Percentiles rank a stretch among this genome's conserved stretches.
Conservation (phyloP, 2,113 vertebrate genomes). For the Myodes glareolus region DNA sequence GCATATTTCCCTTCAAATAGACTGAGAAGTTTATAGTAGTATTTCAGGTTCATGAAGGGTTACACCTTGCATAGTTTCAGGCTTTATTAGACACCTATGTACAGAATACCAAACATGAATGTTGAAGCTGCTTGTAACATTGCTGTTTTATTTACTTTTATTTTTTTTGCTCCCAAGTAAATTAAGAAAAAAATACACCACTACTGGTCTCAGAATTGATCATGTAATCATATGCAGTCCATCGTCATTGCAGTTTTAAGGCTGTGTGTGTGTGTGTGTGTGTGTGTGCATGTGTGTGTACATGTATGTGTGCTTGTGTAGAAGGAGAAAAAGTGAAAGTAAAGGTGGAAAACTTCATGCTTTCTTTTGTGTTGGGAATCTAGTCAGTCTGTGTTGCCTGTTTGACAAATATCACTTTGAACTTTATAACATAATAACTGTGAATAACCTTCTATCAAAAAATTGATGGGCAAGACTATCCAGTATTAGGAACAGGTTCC, state of each 20-base stretch:
- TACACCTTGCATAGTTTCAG: not conserved
- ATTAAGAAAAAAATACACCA: constrained; percentile 17
- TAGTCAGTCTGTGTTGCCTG: not conserved
- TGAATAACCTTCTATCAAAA: constrained; percentile 38
- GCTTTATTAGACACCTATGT: not conserved
- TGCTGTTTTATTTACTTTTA: not conserved
- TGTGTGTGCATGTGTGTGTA: not conserved
- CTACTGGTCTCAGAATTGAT: not conserved
- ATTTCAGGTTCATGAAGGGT: constrained; percentile 3
- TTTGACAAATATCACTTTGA: not conserved
- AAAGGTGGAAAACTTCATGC: not conserved
- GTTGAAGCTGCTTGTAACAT: not conserved
- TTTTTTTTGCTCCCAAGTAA: not conserved
- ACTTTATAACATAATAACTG: not conserved
- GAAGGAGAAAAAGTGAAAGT: not conserved
- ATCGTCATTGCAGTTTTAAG: not conserved
- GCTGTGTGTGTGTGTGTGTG: not conserved
- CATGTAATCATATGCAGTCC: not conserved
- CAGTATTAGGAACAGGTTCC: not conserved
- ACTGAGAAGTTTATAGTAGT: constrained; percentile 29
- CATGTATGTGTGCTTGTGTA: too few species aligned
- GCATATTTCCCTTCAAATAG: constrained; percentile 42
- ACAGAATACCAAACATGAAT: not conserved
- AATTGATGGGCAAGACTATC: not conserved
- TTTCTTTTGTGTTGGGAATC: not conserved